Evolutionary conservation across 92 coral and sea anemone species (phyloP).

Genomic region (Paragorgia papillata): DNA sequence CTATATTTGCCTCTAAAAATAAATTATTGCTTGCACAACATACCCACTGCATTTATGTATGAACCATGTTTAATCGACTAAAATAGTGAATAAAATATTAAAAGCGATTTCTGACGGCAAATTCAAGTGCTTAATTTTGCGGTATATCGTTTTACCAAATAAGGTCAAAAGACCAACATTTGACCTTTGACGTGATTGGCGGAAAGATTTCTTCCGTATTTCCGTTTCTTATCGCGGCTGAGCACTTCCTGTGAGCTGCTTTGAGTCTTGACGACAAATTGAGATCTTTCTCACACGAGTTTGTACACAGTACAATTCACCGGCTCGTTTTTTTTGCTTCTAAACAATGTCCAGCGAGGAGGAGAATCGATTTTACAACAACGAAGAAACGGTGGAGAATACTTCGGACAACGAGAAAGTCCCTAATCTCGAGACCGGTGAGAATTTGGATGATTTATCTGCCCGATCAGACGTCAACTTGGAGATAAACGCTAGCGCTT

Average conservation of each 20-base stretch:
- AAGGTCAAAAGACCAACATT: not conserved
- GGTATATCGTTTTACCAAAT: constrained; percentile 15
- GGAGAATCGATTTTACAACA: not conserved
- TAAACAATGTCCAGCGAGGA: constrained; percentile 36
- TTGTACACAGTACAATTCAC: not conserved
- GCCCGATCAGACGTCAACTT: not conserved
- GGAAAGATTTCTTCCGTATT: constrained; percentile 1
- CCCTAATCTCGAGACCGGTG: not conserved
- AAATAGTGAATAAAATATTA: too few species aligned
- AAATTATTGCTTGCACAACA: too few species aligned
- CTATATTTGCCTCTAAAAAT: too few species aligned
- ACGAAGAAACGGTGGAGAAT: not conserved
- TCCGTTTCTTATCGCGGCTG: not conserved
- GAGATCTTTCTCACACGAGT: not conserved
- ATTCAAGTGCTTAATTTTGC: too few species aligned
- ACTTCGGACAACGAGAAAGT: constrained; percentile 4
- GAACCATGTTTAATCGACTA: too few species aligned
- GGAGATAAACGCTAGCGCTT: not conserved
- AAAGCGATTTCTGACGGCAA: too few species aligned
- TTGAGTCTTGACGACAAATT: not conserved
- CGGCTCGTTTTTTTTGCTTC: not conserved
- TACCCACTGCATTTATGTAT: too few species aligned
- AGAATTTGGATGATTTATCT: constrained; percentile 20
- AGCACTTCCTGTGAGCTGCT: constrained; percentile 13
- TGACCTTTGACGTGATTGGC: constrained; percentile 32